Evolutionary conservation across 2,113 vertebrate species (phyloP).

Genomic region (Neotragus moschatus): DNA sequence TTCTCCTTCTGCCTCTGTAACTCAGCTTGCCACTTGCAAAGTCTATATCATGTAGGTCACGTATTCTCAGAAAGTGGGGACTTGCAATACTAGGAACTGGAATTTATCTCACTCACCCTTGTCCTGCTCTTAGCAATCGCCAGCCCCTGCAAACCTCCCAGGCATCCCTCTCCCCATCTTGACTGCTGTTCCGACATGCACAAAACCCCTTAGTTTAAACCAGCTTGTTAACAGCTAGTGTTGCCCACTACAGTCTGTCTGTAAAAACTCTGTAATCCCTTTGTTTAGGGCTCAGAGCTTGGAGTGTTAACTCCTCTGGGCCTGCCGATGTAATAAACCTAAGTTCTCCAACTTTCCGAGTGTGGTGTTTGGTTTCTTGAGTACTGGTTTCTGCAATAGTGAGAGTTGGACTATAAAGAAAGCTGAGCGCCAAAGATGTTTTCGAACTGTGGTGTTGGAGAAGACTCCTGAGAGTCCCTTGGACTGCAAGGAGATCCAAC

Average conservation of each 20-base stretch:
- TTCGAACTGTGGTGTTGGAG: background rate
- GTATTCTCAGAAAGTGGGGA: background rate
- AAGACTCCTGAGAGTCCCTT: background rate
- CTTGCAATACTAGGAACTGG: background rate
- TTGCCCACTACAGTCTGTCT: background rate
- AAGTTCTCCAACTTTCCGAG: background rate
- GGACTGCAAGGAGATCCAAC: background rate
- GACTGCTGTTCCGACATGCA: background rate
- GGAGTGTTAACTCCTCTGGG: background rate
- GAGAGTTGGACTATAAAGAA: background rate
- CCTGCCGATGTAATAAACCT: accelerated
- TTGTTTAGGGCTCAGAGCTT: background rate
- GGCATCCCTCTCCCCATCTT: background rate
- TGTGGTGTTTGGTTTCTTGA: background rate
- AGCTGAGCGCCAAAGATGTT: background rate
- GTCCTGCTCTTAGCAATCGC: background rate
- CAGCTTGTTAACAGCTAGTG: background rate
- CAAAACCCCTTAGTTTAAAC: background rate
- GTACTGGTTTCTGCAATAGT: background rate
- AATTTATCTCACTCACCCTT: background rate
- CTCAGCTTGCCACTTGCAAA: background rate
- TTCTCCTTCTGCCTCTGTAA: background rate
- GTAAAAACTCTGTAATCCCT: background rate
- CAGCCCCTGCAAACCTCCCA: background rate
- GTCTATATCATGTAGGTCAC: background rate